phyloP scores from a whole-genome alignment of 2,797 vertebrate genomes.

The Chromis chromis region DNA sequence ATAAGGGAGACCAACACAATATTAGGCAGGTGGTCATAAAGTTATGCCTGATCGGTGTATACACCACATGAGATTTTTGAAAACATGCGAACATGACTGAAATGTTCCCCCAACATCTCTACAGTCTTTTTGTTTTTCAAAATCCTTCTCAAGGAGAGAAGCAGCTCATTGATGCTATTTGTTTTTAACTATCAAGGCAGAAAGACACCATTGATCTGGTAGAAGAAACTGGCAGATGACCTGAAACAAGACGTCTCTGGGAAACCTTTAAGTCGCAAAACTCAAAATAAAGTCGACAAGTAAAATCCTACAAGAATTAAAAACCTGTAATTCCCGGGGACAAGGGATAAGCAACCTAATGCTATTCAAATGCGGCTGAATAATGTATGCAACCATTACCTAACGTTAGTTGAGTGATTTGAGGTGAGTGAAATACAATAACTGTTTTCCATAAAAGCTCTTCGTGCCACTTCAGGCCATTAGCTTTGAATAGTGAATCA shows the following conservation, averaged over 20 bases:
- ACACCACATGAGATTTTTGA: neutral
- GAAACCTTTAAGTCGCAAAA: neutral
- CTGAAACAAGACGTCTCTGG: neutral
- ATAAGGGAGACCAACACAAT: too few species aligned
- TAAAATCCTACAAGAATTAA: neutral
- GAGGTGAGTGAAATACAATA: slow-evolving; percentile 59
- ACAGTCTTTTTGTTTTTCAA: neutral
- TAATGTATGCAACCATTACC: slow-evolving; percentile 54
- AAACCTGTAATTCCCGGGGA: slow-evolving; percentile 19
- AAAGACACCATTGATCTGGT: neutral
- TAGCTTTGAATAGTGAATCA: slow-evolving; percentile 65
- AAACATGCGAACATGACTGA: neutral
- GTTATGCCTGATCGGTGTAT: too few species aligned
- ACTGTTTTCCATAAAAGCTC: slow-evolving; percentile 59
- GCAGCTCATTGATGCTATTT: slow-evolving; percentile 8
- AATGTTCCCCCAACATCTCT: neutral
- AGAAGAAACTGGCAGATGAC: neutral
- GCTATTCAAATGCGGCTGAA: slow-evolving; percentile 46
- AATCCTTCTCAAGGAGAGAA: neutral
- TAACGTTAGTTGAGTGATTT: slow-evolving; percentile 51
- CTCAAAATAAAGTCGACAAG: slow-evolving; percentile 2
- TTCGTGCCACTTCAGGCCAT: slow-evolving; percentile 56
- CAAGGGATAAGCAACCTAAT: slow-evolving; percentile 14
- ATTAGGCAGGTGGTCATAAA: too few species aligned
- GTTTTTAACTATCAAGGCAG: slow-evolving; percentile 3